phyloP scores from a whole-genome alignment of 2,113 vertebrate species.

The Psammodynastes pulverulentus region DNA sequence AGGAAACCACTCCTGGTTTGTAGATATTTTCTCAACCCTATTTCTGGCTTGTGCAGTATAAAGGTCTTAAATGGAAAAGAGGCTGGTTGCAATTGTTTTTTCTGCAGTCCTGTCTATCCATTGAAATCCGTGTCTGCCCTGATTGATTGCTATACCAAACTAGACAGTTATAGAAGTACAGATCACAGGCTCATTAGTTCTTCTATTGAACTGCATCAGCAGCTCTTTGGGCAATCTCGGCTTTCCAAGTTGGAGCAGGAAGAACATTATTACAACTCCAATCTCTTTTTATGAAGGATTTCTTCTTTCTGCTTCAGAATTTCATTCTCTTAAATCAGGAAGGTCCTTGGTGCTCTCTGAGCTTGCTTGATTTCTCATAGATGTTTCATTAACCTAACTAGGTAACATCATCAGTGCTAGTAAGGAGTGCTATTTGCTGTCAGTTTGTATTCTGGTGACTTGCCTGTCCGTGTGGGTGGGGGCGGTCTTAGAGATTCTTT shows the following conservation, averaged over 20 bases:
- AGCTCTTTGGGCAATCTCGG: neutral
- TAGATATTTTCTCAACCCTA: neutral
- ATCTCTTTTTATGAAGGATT: neutral
- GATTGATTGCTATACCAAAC: neutral
- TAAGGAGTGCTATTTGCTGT: neutral
- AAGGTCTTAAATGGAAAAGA: neutral
- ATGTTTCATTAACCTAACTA: neutral
- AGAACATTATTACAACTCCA: neutral
- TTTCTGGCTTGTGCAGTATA: neutral
- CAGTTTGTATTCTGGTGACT: neutral
- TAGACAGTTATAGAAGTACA: neutral
- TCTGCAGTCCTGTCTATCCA: neutral
- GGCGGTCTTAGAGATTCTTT: neutral
- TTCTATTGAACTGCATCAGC: neutral
- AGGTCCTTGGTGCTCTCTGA: neutral
- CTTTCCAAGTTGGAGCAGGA: neutral
- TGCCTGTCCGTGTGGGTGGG: neutral
- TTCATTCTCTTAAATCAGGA: neutral
- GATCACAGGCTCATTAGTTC: neutral
- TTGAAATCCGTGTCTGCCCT: neutral
- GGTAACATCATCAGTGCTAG: neutral
- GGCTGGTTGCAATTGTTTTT: neutral
- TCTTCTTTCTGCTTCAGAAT: neutral
- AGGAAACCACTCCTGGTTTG: too few relatives aligned
- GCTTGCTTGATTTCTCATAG: neutral